Base-by-base conservation (phyloP, 2,888 invertebrate genomes). In the Parnassius mnemosyne region DNA sequence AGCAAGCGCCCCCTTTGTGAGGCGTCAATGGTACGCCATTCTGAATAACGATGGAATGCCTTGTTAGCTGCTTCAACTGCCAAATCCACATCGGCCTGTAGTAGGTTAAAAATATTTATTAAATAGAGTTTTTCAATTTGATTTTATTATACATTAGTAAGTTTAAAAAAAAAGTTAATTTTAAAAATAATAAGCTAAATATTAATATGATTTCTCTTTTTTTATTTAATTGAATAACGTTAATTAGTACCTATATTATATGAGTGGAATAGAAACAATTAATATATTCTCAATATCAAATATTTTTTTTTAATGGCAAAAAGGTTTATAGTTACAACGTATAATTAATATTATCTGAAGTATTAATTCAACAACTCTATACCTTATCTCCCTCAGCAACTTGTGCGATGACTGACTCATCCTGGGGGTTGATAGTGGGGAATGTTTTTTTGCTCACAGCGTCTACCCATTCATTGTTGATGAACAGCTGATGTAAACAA, bases 361-460 rank as follows among this genome's bases (percentile, higher is more conserved):
- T n/a, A 53, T 42, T 16, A n/a, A 58, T 49, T 16, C 3, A 25
- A 10, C 42, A 7, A 34, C 34, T 34, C 7, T 16, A 66, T 89
- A 96, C 96, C 93, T 96, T 96, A 81, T 96, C 96, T 63, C 94
- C 98, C 89, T 97, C 97, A 59, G 96, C 93, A 54, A 98, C 94
- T 74, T 96, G 92, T 11, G 89, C 84, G 72, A 98, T 96, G 71
- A 94, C 94, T 73, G 94, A 88, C 66, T 94, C 97, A 73, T 94
- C 96, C 25, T 95, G 92, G 56, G 98, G 98, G 84, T 98, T 98
- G 71, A 96, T 81, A 5, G 96, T 96, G 25, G 95, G 89, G 86
- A 98, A 99, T 3, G 95, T 97, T 83, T 97, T 97, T 60, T 96
- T 96, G 78, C 95, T 96, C 34, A 93, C 93, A 0, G 98, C 93